Base-by-base conservation (phyloP, 2,113 vertebrate genomes). In the Pica pica region DNA sequence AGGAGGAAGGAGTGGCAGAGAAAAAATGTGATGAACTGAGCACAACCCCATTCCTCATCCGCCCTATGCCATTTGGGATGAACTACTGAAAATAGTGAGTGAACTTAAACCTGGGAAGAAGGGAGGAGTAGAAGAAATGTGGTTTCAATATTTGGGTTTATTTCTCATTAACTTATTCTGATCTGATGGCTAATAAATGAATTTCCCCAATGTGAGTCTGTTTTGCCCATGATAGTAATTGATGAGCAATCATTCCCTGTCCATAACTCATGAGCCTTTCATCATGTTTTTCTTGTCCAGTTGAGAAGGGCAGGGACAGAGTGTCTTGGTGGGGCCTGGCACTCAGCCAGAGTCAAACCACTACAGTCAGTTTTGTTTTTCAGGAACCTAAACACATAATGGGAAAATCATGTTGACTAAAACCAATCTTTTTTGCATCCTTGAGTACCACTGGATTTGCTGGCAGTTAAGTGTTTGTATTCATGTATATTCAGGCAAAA, bases 51-150 rank as follows among this genome's bases (percentile, higher is more conserved):
- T 49, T 65, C 31, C 7, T 5, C 2, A 12, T 47, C 2, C 0
- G 9, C 7, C 7, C 5, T 35, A 19, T 0, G 0, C 27, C 1
- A 4, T 33, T 31, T 27, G 3, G 12, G 21, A 22, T 4, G 3
- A 84, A 18, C 14, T 6, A 28, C 5, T 55, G 35, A 75, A 65
- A 50, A 28, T 2, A 9, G 1, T 16, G 17, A 49, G 14, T 52
- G 23, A 56, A 56, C 4, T 10, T 50, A 42, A 56, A 33, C 6
- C 12, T 1, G 3, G 11, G 19, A 86, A 74, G 53, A 77, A 64
- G 4, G 42, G 17, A 74, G 5, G 15, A 8, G 2, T 37, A 14
- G 3, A 12, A 6, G 6, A 3, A 50, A 82, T 2, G 3, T 30
- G 6, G 10, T 41, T 83, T 61, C 24, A 61, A 60, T 33, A 50